A percentile compares a stretch with the other conserved stretches of the same genome.
Evolutionary conservation across 2,113 vertebrate genomes (phyloP).

Genomic region (Phaetusa simplex): DNA sequence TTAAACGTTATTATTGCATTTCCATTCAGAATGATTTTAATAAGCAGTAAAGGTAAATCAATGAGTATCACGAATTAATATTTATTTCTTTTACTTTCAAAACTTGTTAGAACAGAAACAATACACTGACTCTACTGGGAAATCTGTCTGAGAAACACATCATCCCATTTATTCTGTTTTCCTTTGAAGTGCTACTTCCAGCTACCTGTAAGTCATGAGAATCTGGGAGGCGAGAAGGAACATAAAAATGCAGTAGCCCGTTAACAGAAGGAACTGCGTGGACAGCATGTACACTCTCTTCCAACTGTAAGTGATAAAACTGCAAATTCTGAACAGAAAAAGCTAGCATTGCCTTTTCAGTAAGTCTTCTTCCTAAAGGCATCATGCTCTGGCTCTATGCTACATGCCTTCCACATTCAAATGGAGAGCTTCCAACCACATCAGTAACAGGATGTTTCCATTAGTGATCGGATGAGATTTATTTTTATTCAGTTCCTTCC

Average conservation of each 20-base stretch:
- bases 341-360: not conserved
- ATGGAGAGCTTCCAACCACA: not conserved
- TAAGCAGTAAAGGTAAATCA: not conserved
- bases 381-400: not conserved
- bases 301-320: not conserved
- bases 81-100: not conserved
- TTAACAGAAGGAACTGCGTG: not conserved
- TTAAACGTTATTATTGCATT: not conserved
- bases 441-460: not conserved
- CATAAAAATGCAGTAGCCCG: not conserved
- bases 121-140: not conserved
- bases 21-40: not conserved
- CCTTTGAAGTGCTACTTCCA: not conserved
- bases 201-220: not conserved
- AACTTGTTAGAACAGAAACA: not conserved
- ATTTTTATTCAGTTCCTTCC: slow-evolving; percentile 27
- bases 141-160: not conserved
- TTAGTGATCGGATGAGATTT: not conserved
- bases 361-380: not conserved
- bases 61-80: not conserved
- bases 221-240: not conserved
- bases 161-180: not conserved
- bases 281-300: not conserved
- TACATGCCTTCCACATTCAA: not conserved
- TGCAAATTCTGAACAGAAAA: not conserved